A percentile compares a stretch with the other conserved stretches of the same genome.
Conservation (phyloP, 2,888 invertebrate species). For the Arge pagana region DNA sequence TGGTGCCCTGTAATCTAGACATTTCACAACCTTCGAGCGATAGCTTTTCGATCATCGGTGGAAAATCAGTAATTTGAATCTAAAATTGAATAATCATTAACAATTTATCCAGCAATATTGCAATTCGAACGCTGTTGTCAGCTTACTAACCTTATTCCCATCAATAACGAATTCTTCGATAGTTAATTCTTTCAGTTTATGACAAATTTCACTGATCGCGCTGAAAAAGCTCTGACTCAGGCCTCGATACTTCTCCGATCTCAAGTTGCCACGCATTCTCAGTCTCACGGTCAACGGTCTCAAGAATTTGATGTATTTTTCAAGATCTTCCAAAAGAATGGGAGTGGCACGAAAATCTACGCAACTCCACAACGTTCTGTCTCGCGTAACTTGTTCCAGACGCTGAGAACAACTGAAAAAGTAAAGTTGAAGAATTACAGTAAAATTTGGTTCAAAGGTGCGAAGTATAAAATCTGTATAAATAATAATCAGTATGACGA, state of each 20-base stretch:
- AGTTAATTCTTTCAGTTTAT: slow-evolving; percentile 56
- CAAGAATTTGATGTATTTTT: slow-evolving; percentile 58
- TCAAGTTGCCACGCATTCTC: slow-evolving; percentile 45
- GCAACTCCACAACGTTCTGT: slow-evolving; percentile 62
- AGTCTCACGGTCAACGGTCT: slow-evolving; percentile 55
- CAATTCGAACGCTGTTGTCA: no score
- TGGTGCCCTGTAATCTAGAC: slow-evolving; percentile 58
- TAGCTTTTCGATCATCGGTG: slow-evolving; percentile 65
- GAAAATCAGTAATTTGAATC: slow-evolving; percentile 70
- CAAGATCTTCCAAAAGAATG: slow-evolving; percentile 49
- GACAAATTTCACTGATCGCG: slow-evolving; percentile 53
- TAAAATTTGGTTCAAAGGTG: not conserved
- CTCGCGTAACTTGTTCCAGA: slow-evolving; percentile 58
- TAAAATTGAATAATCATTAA: slow-evolving; percentile 46
- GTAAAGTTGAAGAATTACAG: not conserved
- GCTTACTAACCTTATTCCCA: slow-evolving; percentile 56
- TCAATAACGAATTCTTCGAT: slow-evolving; percentile 63
- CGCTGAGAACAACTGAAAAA: slow-evolving; percentile 59
- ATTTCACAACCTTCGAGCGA: slow-evolving; percentile 64
- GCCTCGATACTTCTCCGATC: slow-evolving; percentile 52
- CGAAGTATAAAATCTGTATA: slow-evolving; percentile 10
- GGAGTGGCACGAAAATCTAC: slow-evolving; percentile 58
- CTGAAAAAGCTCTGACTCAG: slow-evolving; percentile 51
- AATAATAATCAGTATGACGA: slow-evolving; percentile 15
- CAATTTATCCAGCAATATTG: slow-evolving; percentile 4